phyloP scores from a whole-genome alignment of 2,888 invertebrate genomes.

The Drosophila nigricruria region DNA sequence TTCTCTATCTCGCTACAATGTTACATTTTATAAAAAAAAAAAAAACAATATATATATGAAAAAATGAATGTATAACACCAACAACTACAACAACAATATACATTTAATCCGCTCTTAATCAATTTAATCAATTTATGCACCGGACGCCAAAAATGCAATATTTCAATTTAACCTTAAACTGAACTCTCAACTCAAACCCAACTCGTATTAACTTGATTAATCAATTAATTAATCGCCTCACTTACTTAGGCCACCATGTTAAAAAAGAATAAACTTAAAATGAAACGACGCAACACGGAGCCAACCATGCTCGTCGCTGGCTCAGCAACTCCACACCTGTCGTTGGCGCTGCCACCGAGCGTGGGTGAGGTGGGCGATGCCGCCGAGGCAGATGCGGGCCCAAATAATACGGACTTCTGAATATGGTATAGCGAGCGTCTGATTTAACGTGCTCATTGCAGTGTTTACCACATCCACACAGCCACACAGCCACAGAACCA shows the following conservation, averaged over 20 bases:
- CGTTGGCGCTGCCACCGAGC: slow-evolving; percentile 84
- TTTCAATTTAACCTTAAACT: slow-evolving; percentile 12
- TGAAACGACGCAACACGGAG: slow-evolving; percentile 98
- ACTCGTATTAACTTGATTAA: slow-evolving; percentile 30
- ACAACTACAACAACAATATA: slow-evolving; percentile 31
- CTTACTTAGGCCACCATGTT: slow-evolving; percentile 97
- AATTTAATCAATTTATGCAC: slow-evolving; percentile 61
- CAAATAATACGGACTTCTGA: slow-evolving; percentile 88
- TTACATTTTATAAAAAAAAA: slow-evolving; percentile 3
- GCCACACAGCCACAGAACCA: slow-evolving; percentile 20
- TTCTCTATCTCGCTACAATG: slow-evolving; percentile 52
- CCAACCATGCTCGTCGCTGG: slow-evolving; percentile 89
- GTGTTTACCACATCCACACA: slow-evolving; percentile 25
- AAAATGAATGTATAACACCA: slow-evolving; percentile 24
- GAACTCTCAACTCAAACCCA: slow-evolving; percentile 10
- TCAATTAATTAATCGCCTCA: slow-evolving; percentile 80
- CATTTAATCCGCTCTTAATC: slow-evolving; percentile 25
- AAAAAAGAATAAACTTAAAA: slow-evolving; percentile 98
- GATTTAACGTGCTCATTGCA: slow-evolving; percentile 87
- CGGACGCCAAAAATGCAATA: slow-evolving; percentile 70
- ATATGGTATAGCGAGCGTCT: slow-evolving; percentile 91
- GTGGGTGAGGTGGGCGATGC: slow-evolving; percentile 79
- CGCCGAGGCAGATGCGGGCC: slow-evolving; percentile 82
- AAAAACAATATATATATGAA: slow-evolving; percentile 23
- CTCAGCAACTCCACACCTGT: slow-evolving; percentile 84